Conservation (phyloP, 2,797 vertebrate species). For the Alca torda region DNA sequence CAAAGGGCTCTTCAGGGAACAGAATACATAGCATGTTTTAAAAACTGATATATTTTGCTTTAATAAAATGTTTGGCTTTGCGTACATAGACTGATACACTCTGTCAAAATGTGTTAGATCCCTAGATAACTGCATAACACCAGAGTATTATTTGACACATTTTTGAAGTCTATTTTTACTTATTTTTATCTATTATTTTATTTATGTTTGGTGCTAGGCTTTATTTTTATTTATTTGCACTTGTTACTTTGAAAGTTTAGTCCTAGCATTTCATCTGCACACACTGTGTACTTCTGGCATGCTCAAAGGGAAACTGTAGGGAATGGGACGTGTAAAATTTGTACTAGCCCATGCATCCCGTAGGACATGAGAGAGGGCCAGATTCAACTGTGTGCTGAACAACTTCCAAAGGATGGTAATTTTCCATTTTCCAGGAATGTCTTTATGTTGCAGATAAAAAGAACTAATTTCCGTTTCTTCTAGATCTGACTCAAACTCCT, state of each 20-base stretch:
- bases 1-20: conserved; percentile 38
- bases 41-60: conserved; percentile 66
- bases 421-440: neutral
- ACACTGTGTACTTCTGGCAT: neutral
- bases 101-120: conserved; percentile 69
- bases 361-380: neutral
- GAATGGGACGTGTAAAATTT: neutral
- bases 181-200: conserved; percentile 66
- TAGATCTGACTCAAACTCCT: neutral
- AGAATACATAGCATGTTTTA: conserved; percentile 54
- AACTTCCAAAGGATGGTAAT: neutral
- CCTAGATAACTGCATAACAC: conserved; percentile 57
- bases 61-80: conserved; percentile 70
- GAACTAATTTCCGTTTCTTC: neutral
- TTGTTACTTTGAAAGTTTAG: conserved; percentile 12
- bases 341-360: neutral
- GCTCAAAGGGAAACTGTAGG: neutral
- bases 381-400: neutral
- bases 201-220: conserved; percentile 22
- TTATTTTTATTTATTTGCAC: conserved; percentile 36
- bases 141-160: conserved; percentile 60
- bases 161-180: conserved; percentile 60
- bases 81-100: conserved; percentile 55
- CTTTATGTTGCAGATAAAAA: neutral
- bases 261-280: neutral